Base-by-base conservation (phyloP, 2,888 invertebrate genomes). In the Leptopterna dolabrata region DNA sequence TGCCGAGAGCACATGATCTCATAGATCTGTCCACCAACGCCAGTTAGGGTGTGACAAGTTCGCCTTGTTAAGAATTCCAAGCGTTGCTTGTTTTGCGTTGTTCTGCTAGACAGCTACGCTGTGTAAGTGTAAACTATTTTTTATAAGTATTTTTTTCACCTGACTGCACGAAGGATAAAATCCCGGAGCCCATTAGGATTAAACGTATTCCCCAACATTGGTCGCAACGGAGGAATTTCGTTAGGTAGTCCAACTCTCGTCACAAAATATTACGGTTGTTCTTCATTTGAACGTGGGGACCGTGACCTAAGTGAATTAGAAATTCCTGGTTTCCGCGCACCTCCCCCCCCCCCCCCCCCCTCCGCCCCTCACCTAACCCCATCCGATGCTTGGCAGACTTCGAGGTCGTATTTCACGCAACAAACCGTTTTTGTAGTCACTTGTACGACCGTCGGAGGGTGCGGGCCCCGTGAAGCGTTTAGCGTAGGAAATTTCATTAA, bases 401-500 rank as follows among this genome's bases (percentile, higher is more conserved):
- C 45, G 41, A 36, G 78, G 78, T 43, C 78, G 78, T 78, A 78
- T 78, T 78, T 78, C 45, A 78, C 78, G 78, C 78, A 41, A 78
- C 41, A 27, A 78, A 78, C 41, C 78, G 78, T 78, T 78, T 78
- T 78, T 78, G 78, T 41, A 73, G 73, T 73, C 73, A 41, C 36
- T 78, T 45, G 78, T 41, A 45, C 36, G 45, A 13, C 73, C 73
- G 45, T 78, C 73, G 73, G 3, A 6, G 41, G n/a, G 36, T n/a
- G 13, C 6, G 73, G 73, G 73, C 11, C 41, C 41, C 73, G 73
- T 78, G 43, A 27, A 78, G 43, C 78, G 78, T 78, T 78, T 78
- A 78, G 78, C 78, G 78, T 45, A 78, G 78, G 78, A 78, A 78
- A 78, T 78, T 78, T 78, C 78, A 78, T 78, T 78, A 78, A 78